phyloP scores from a whole-genome alignment of 2,113 vertebrate genomes.

The Arothron firmamentum region DNA sequence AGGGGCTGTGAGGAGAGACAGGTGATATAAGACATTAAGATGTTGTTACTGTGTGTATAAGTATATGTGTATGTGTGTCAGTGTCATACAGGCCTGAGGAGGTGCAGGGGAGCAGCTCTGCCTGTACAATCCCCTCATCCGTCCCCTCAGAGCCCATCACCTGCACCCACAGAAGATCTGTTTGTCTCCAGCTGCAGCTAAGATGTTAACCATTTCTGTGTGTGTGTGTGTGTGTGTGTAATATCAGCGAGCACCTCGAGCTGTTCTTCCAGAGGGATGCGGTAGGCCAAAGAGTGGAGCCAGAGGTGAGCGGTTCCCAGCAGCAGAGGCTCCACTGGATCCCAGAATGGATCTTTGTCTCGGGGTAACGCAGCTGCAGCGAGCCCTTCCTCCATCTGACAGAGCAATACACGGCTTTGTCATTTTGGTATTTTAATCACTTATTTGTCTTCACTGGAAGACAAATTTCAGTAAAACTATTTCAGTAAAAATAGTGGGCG shows the following conservation, averaged over 20 bases:
- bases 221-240: not conserved
- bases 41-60: conserved; percentile 8
- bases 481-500: too few species aligned
- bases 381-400: conserved; percentile 40
- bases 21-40: too few species aligned
- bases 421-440: too few species aligned
- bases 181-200: not conserved
- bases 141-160: conserved; percentile 81
- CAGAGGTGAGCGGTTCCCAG: conserved; percentile 85
- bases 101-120: conserved; percentile 76
- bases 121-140: conserved; percentile 80
- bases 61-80: conserved; percentile 4
- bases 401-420: not conserved
- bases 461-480: too few species aligned
- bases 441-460: too few species aligned
- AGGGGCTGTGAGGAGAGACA: conserved; percentile 56
- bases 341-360: conserved; percentile 86
- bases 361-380: conserved; percentile 29
- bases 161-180: conserved; percentile 29
- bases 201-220: not conserved
- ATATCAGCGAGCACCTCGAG: conserved; percentile 62
- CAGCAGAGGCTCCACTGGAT: conserved; percentile 80
- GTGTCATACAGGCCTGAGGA: conserved; percentile 76
- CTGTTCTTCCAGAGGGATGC: conserved; percentile 81
- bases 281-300: conserved; percentile 85